Percentiles rank a stretch among this genome's conserved stretches.
phyloP scores from a whole-genome alignment of 2,888 invertebrate species.

The Helicoverpa assulta region DNA sequence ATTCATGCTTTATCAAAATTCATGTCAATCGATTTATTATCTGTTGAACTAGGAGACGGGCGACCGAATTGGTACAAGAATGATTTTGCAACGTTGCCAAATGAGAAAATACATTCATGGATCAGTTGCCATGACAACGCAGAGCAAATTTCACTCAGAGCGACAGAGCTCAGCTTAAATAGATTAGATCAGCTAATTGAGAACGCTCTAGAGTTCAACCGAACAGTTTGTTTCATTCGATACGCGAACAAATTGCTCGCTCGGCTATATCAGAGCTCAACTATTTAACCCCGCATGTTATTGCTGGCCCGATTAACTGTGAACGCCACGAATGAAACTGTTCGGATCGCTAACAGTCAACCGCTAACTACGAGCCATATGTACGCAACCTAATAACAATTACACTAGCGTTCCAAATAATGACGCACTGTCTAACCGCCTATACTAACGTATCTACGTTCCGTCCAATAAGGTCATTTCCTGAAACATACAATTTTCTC shows the following conservation, averaged over 20 bases:
- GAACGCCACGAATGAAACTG: constrained; percentile 37
- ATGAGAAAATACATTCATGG: not conserved
- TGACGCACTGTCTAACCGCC: constrained; percentile 13
- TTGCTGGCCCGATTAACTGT: constrained; percentile 42
- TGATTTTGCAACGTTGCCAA: not conserved
- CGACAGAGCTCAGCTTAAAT: constrained; percentile 36
- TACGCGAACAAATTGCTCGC: constrained; percentile 15
- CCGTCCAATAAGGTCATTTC: constrained; percentile 31
- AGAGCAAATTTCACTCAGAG: constrained; percentile 31
- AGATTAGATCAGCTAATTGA: constrained; percentile 49
- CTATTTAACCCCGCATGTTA: constrained; percentile 36
- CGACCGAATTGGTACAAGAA: not conserved
- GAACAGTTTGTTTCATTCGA: constrained; percentile 40
- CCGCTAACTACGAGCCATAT: constrained; percentile 33
- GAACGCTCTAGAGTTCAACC: constrained; percentile 23
- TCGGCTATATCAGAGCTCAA: constrained; percentile 32
- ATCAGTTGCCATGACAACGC: not conserved
- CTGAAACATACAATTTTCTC: constrained; percentile 38
- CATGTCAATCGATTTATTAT: not conserved
- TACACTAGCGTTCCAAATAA: constrained; percentile 36
- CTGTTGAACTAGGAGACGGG: not conserved
- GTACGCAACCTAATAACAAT: constrained; percentile 38
- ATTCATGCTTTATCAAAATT: not conserved
- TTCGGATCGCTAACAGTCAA: constrained; percentile 25
- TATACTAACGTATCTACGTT: constrained; percentile 14